Evolutionary conservation across 2,797 vertebrate species (phyloP), one percentile per base, ranked within the genome.

Genomic region (Acanthornis magna): DNA sequence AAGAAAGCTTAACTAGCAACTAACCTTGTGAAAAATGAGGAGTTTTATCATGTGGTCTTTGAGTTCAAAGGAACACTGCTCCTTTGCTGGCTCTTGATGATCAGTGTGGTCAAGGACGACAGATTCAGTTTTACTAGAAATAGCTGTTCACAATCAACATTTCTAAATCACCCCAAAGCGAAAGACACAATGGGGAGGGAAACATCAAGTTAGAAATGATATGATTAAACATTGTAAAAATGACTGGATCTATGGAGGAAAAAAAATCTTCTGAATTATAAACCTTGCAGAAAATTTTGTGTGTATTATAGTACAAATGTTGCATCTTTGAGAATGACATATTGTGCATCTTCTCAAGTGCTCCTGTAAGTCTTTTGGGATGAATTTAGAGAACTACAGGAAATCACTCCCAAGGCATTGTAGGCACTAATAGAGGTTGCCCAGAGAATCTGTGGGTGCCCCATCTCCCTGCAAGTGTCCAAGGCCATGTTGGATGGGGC

Each of bases 211-310:
- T 38, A 60, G 22, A 68, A 75, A 65, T 34, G 2, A 2, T 14
- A 15, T 48, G 13, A 50, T 34, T 48, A 75, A 91, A 45, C 6
- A 20, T 12, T 38, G 14, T 32, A 38, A 93, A 67, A 36, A 13
- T 5, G 66, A 6, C 8, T 42, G 47, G 17, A 5, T 67, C 29
- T 74, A 1, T 1, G 1, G 15, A 45, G 21, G n/a, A 11, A 11
- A 43, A 29, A 11, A 53, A n/a, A 38, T 38, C 7, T 9, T 58
- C 50, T 45, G 23, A 42, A 65, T 45, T 9, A 32, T 9, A 54
- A 65, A 14, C 11, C 13, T 63, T 30, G n/a, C 38, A 63, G 15
- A 43, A 74, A 47, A 13, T 2, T 26, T 72, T 48, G 10, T 25
- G 11, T 66, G 6, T 63, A 7, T 62, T 32, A 34, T 0, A 2